These are phyloP conservation scores for Saccostrea cuccullata DNA, from an alignment of 1,140 invertebrate genomes.

Conservation along the genomic window DNA sequence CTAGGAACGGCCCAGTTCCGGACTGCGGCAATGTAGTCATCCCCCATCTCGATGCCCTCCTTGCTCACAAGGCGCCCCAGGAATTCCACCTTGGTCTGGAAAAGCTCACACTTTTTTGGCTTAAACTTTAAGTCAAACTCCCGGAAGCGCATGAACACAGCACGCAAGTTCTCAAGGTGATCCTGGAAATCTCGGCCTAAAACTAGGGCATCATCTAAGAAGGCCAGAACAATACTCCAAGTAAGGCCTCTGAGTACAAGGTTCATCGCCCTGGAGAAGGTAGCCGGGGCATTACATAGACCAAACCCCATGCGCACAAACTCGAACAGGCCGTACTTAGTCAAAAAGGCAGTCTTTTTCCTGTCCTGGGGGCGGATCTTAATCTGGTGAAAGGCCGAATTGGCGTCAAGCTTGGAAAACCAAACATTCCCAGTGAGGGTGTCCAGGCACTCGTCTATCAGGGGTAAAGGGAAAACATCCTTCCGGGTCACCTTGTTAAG, in stretches of 20 bases:
- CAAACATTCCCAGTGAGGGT: neutral
- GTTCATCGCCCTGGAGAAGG: conserved; percentile 13
- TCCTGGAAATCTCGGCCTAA: neutral
- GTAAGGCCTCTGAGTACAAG: neutral
- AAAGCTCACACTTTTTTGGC: conserved; percentile 60
- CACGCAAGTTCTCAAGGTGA: neutral
- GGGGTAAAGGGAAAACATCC: neutral
- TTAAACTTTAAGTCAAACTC: neutral
- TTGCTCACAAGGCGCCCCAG: conserved; percentile 67
- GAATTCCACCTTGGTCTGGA: conserved; percentile 60
- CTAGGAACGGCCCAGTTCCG: conserved; percentile 64
- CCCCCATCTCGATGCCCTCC: conserved; percentile 59
- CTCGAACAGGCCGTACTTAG: no score
- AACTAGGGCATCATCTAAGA: conserved; percentile 20
- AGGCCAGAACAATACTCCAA: conserved; percentile 29
- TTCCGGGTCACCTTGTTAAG: neutral
- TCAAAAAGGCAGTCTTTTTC: no score
- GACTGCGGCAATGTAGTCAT: conserved; percentile 68
- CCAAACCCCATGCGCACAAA: no score
- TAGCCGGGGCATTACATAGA: conserved; percentile 24
- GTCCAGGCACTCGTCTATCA: neutral
- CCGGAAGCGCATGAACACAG: neutral
- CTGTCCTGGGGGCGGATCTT: neutral
- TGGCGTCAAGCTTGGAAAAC: neutral
- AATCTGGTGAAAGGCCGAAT: neutral